A percentile compares a stretch with the other conserved stretches of the same genome.
phyloP scores from a whole-genome alignment of 37 sponge, comb jelly and placozoan species.

The Dysidea cf. avara region DNA sequence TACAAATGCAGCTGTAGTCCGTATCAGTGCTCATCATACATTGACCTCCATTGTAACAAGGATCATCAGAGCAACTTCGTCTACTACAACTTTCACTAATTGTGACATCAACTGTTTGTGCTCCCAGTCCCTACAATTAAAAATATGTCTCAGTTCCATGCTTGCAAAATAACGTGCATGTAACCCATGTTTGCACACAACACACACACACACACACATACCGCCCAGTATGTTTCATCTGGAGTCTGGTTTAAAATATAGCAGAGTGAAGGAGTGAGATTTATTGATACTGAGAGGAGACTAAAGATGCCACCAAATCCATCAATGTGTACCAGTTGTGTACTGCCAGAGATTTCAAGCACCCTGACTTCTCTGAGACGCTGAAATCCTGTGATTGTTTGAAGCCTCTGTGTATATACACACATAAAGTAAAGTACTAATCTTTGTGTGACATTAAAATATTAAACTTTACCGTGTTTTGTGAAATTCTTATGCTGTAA shows the following conservation, averaged over 20 bases:
- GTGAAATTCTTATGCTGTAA: too few species aligned
- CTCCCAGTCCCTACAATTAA: conserved; percentile 6
- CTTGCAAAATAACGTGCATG: too few species aligned
- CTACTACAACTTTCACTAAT: not conserved
- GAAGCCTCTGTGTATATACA: conserved; percentile 17
- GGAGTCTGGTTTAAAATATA: conserved; percentile 36
- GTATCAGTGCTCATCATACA: conserved; percentile 16
- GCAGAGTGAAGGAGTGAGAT: conserved; percentile 35
- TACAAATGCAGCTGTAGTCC: conserved; percentile 37
- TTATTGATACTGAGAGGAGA: conserved; percentile 8
- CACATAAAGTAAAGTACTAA: not conserved
- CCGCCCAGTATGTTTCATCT: conserved; percentile 49
- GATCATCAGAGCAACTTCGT: conserved; percentile 10
- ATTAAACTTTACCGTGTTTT: too few species aligned
- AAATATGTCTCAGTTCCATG: too few species aligned
- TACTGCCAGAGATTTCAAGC: conserved; percentile 31
- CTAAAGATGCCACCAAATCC: conserved; percentile 37
- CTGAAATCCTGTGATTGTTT: conserved; percentile 50
- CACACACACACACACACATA: too few species aligned
- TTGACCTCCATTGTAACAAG: conserved; percentile 50
- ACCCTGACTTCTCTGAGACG: conserved; percentile 3
- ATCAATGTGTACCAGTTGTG: conserved; percentile 45
- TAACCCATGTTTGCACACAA: too few species aligned
- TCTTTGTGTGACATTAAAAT: too few species aligned
- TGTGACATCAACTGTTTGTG: not conserved